phyloP scores from a whole-genome alignment of 2,113 vertebrate species.

The Megaptera novaeangliae region DNA sequence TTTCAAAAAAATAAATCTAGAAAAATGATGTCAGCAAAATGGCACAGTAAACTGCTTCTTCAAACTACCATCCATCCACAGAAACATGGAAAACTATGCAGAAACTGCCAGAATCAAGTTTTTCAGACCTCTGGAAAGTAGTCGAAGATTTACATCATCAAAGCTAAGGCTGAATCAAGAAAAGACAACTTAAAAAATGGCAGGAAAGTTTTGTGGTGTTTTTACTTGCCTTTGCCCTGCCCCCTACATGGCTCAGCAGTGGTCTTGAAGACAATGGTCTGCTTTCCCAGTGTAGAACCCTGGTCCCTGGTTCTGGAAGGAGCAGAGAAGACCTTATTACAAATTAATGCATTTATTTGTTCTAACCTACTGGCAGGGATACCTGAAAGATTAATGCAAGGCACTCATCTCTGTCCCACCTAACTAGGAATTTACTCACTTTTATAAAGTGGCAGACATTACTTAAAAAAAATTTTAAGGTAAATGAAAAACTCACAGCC shows the following conservation, averaged over 20 bases:
- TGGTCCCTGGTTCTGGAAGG: background rate
- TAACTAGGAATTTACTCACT: background rate
- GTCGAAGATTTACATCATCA: background rate
- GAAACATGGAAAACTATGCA: background rate
- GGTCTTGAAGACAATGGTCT: background rate
- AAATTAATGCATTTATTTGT: background rate
- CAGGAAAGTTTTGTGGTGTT: background rate
- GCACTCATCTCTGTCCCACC: background rate
- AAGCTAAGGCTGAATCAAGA: background rate
- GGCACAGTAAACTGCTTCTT: background rate
- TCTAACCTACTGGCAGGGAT: background rate
- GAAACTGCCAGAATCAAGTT: background rate
- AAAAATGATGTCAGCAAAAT: background rate
- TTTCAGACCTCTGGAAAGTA: background rate
- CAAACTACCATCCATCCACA: background rate
- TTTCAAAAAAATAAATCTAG: background rate
- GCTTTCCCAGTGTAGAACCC: background rate
- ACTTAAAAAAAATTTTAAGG: background rate
- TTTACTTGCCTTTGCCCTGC: background rate
- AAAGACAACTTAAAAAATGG: background rate
- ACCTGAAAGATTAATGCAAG: background rate
- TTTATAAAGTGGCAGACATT: background rate
- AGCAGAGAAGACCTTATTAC: background rate
- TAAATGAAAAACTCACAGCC: background rate
- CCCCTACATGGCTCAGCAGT: background rate